A percentile compares a stretch with the other conserved stretches of the same genome.
Evolutionary conservation across 1,140 invertebrate genomes (phyloP).

Genomic region (Zaprionus ornatus): DNA sequence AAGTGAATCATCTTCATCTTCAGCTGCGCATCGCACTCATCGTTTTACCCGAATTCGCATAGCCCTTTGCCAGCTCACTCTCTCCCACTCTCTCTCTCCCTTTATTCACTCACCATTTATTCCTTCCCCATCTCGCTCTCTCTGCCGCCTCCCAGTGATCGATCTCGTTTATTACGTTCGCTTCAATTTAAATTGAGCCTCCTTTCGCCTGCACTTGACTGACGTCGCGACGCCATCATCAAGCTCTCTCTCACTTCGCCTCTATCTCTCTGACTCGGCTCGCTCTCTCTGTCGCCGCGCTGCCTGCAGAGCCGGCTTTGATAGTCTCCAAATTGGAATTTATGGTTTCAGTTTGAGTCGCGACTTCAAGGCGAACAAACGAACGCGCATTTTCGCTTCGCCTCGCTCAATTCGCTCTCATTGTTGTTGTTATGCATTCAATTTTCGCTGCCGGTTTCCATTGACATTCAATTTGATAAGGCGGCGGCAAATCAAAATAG

Average conservation of each 20-base stretch:
- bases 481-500: conserved; percentile 62
- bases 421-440: conserved; percentile 55
- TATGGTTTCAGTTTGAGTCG: conserved; percentile 63
- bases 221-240: conserved; percentile 8
- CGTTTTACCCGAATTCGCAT: conserved; percentile 32
- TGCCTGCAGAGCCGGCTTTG: conserved; percentile 44
- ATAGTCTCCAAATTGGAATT: conserved; percentile 45
- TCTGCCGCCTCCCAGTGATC: not conserved
- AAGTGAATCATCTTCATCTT: conserved; percentile 33
- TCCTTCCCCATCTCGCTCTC: conserved; percentile 1
- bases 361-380: conserved; percentile 46
- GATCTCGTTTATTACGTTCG: conserved; percentile 62
- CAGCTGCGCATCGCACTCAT: conserved; percentile 8
- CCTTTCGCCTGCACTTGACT: conserved; percentile 27
- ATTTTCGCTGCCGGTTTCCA: conserved; percentile 50
- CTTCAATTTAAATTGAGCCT: conserved; percentile 58
- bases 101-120: not conserved
- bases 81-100: conserved; percentile 8
- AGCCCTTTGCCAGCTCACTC: conserved; percentile 6
- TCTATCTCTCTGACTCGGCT: conserved; percentile 1
- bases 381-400: conserved; percentile 45
- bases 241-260: conserved; percentile 1
- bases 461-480: conserved; percentile 76
- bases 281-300: conserved; percentile 1
- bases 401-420: conserved; percentile 14